Evolutionary conservation across 2,797 vertebrate genomes (phyloP).

Genomic region (Hapalemur alaotrensis): DNA sequence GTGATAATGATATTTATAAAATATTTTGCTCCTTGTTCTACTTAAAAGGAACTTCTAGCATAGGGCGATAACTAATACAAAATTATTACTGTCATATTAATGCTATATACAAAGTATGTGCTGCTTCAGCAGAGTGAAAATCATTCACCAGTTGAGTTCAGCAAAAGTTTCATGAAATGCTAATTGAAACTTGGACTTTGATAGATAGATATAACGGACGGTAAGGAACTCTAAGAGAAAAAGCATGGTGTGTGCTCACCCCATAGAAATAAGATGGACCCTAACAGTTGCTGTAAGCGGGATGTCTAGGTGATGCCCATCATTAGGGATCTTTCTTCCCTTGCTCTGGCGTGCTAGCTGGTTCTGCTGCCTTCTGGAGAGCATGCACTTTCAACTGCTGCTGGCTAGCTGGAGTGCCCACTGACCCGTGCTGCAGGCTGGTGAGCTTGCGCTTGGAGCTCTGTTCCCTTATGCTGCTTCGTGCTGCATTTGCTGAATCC

Average conservation of each 20-base stretch:
- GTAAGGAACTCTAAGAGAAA: background rate
- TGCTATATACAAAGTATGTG: background rate
- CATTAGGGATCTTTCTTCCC: background rate
- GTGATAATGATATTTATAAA: background rate
- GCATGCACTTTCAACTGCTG: background rate
- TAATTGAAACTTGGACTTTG: background rate
- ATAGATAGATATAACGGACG: background rate
- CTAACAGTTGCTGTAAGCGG: background rate
- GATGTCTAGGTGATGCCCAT: background rate
- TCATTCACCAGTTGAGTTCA: background rate
- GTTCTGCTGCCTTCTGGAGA: background rate
- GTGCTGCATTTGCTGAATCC: background rate
- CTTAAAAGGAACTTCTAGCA: background rate
- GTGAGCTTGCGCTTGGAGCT: background rate
- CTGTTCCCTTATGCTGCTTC: background rate
- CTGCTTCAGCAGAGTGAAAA: background rate
- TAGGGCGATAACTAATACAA: background rate
- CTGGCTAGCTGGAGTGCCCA: background rate
- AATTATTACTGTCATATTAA: background rate
- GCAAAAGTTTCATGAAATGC: background rate
- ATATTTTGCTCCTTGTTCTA: background rate
- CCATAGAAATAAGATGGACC: background rate
- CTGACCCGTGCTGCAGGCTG: rapidly evolving
- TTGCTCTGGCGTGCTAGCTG: background rate
- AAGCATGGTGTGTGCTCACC: background rate